Base-by-base conservation (phyloP, 2,888 invertebrate species). In the Pachymerium ferrugineum region DNA sequence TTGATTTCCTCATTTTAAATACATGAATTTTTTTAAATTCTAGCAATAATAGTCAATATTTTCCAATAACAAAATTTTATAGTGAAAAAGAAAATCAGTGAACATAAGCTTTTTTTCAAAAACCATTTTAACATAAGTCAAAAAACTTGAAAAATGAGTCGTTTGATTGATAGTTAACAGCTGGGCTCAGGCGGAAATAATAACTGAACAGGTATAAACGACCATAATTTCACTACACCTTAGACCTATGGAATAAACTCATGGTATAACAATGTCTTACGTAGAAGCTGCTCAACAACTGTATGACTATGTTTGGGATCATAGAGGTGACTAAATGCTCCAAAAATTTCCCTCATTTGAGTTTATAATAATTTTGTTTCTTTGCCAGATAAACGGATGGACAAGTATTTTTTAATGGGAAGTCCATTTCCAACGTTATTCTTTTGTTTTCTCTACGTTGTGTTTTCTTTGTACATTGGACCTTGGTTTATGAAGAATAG, bases 371-470 rank as follows among this genome's bases (percentile, higher is more conserved):
- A 25, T 62, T 62, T 22, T 68, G 25, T 70, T 54, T 62, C 19
- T 70, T 71, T 6, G 2, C 3, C 25, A 62, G 62, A 62, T 62
- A 62, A 62, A 25, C 62, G 62, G 28, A 62, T 62, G 62, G 62
- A 62, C n/a, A 10, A 25, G 25, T 62, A 62, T 25, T 62, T 62
- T 62, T 62, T 62, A 62, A 1, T 62, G 62, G 62, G 62, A 3
- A 62, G 62, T 62, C 62, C 62, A 28, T 14, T 62, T 25, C 62
- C 62, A 3, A 62, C 62, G 10, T 2, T 62, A 25, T 62, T 62
- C 28, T 28, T 62, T 10, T 62, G 62, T 10, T 62, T 25, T 28
- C 28, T 62, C 3, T 62, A 62, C 28, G 25, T 62, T 28, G 2
- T 28, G 0, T 62, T 62, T 28, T 62, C 62, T 1, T 10, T 62